A percentile compares a stretch with the other conserved stretches of the same genome.
These are phyloP conservation scores for Eustalomyia histrio DNA, from an alignment of 2,888 invertebrate species.

Conservation along the genomic window DNA sequence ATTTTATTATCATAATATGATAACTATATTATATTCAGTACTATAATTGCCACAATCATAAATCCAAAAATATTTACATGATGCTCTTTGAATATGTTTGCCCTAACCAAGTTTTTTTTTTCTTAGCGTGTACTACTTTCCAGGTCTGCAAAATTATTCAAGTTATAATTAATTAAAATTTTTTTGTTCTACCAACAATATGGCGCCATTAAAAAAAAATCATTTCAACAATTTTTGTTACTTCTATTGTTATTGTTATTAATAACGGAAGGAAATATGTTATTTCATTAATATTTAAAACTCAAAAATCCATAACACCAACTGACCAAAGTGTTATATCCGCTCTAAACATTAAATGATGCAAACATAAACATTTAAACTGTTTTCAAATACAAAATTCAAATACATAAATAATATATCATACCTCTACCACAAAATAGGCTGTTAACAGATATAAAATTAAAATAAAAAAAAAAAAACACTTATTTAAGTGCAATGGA, in stretches of 20 bases:
- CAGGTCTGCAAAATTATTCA: too few species aligned
- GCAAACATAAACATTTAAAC: constrained; percentile 15
- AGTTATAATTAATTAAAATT: not conserved
- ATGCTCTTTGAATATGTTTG: too few species aligned
- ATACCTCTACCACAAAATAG: not conserved
- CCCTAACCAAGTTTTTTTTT: too few species aligned
- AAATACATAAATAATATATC: not conserved
- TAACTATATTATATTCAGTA: too few species aligned
- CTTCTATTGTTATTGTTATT: not conserved
- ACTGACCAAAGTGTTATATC: constrained; percentile 3
- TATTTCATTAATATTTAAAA: constrained; percentile 7
- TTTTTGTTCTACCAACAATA: not conserved
- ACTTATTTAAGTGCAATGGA: not conserved
- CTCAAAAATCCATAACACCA: not conserved
- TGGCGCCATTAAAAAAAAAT: not conserved
- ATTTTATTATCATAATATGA: too few species aligned
- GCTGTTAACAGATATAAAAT: not conserved
- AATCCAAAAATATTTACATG: too few species aligned
- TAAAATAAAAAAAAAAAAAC: not conserved
- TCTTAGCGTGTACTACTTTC: too few species aligned
- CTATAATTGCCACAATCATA: too few species aligned
- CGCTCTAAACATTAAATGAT: constrained; percentile 20
- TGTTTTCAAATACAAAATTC: not conserved
- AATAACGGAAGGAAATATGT: not conserved
- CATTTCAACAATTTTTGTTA: not conserved